These are phyloP conservation scores for Peromyscus polionotus DNA, from an alignment of 2,113 vertebrate species.

Conservation along the genomic window DNA sequence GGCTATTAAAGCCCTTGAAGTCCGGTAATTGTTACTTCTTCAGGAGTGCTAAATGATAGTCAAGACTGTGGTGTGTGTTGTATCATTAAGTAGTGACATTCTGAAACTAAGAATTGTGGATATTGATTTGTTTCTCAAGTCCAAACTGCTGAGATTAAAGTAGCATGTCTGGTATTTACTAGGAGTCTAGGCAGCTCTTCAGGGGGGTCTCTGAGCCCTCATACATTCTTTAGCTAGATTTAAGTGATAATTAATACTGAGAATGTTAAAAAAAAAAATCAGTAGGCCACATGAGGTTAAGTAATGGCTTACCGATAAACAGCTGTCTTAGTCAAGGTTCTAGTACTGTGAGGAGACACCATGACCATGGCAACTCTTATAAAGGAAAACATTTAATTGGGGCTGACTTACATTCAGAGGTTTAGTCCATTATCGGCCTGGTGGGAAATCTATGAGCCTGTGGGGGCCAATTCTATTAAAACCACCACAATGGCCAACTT, in stretches of 20 bases:
- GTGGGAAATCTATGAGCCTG: background rate
- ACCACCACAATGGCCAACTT: background rate
- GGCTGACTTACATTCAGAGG: background rate
- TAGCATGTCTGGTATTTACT: slow-evolving; percentile 35
- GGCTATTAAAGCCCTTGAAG: slow-evolving; percentile 97
- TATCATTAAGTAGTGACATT: background rate
- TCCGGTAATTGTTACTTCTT: slow-evolving; percentile 87
- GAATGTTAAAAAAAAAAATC: background rate
- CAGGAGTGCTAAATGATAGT: background rate
- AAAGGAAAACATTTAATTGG: background rate
- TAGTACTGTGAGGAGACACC: background rate
- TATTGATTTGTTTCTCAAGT: slow-evolving; percentile 20
- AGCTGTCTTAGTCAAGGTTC: background rate
- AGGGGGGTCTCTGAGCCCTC: background rate
- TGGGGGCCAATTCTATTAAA: background rate
- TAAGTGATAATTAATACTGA: slow-evolving; percentile 8
- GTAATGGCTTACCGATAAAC: background rate
- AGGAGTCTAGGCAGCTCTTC: background rate
- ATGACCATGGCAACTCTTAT: background rate
- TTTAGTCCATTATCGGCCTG: background rate
- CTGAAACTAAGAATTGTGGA: background rate
- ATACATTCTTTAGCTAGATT: slow-evolving; percentile 8
- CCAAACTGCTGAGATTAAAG: slow-evolving; percentile 17
- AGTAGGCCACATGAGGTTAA: background rate
- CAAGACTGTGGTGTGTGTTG: background rate